Percentiles rank a stretch among this genome's conserved stretches.
These are phyloP conservation scores for Pristionchus mayeri DNA, from an alignment of 2,888 invertebrate species.

Conservation along the genomic window DNA sequence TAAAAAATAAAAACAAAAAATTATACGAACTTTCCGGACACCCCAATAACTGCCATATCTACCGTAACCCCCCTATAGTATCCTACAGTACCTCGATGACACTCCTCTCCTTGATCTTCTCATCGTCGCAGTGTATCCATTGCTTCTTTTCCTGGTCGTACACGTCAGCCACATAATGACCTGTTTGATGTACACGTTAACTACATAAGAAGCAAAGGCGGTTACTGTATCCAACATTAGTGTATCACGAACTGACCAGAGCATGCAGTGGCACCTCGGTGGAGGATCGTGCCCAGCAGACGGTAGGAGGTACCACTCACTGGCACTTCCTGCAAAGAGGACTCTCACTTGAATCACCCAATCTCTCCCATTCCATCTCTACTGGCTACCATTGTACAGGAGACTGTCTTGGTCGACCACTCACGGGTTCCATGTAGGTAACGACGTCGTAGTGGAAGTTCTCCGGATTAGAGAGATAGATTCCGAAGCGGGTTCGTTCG, in stretches of 20 bases:
- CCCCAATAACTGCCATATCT: background rate
- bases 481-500: constrained; percentile 15
- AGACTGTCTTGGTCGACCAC: background rate
- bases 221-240: background rate
- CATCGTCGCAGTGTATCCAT: constrained; percentile 46
- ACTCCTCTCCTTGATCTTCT: background rate
- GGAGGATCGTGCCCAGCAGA: background rate
- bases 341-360: background rate
- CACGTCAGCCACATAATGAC: constrained; percentile 45
- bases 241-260: background rate
- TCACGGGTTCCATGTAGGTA: constrained; percentile 9
- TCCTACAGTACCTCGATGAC: constrained; percentile 6
- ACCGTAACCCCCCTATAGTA: background rate
- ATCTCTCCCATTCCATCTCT: background rate
- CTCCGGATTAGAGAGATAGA: background rate
- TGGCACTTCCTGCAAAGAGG: background rate
- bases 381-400: background rate
- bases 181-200: too few relatives aligned
- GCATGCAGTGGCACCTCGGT: background rate
- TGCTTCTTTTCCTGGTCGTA: background rate
- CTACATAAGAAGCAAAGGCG: background rate
- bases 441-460: constrained; percentile 41
- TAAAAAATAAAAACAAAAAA: too few relatives aligned
- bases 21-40: too few relatives aligned
- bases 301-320: background rate